Evolutionary conservation across 2,797 vertebrate species (phyloP).

Genomic region (Nannoperca obscura): DNA sequence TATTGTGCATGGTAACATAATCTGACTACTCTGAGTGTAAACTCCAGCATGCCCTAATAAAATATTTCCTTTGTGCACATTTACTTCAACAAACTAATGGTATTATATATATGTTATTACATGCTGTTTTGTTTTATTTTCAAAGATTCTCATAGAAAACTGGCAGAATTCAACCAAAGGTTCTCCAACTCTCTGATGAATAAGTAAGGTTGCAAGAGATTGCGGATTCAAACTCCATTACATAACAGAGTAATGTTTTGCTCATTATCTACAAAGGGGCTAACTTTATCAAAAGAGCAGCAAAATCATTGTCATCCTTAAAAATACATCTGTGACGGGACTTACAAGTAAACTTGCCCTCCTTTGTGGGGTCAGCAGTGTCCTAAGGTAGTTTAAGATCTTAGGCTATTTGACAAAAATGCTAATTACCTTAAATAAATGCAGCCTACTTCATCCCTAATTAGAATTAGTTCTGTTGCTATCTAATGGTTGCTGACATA

Average conservation of each 20-base stretch:
- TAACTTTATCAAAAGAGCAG: constrained; percentile 57
- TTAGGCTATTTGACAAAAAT: constrained; percentile 37
- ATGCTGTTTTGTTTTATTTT: constrained; percentile 32
- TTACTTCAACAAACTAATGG: constrained; percentile 27
- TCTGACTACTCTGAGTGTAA: constrained; percentile 25
- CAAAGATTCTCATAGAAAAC: constrained; percentile 11
- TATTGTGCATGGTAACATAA: constrained; percentile 26
- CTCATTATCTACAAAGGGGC: constrained; percentile 62
- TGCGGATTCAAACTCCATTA: constrained; percentile 56
- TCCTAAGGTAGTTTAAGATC: constrained; percentile 49
- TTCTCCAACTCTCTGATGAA: constrained; percentile 14
- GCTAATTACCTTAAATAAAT: constrained; percentile 56
- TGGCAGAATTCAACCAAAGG: constrained; percentile 20
- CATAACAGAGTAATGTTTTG: constrained; percentile 57
- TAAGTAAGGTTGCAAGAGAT: constrained; percentile 40
- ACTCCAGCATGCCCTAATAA: constrained; percentile 22
- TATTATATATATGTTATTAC: constrained; percentile 23
- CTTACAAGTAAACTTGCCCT: constrained; percentile 39
- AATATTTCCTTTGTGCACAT: constrained; percentile 7
- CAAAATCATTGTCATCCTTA: constrained; percentile 59
- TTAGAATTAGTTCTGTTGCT: constrained; percentile 30
- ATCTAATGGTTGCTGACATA: constrained; percentile 38
- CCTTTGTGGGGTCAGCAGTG: constrained; percentile 38
- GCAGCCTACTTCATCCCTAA: constrained; percentile 31
- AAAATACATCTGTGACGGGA: constrained; percentile 46